These are phyloP conservation scores for Acrocyrtus sp. DNA, from an alignment of 2,888 invertebrate genomes.

Conservation along the genomic window DNA sequence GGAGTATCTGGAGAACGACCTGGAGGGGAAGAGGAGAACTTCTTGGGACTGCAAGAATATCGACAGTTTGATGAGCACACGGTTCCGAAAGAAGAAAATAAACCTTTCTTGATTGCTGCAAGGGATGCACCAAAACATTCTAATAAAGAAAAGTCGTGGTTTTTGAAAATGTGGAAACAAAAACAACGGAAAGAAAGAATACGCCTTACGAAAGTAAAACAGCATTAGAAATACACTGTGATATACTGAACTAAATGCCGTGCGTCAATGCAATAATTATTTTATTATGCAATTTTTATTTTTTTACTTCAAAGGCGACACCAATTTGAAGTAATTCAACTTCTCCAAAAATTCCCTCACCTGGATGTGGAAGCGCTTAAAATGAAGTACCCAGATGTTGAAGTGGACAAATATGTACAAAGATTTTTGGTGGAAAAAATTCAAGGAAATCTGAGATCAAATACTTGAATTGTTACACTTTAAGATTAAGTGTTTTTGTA, in stretches of 20 bases:
- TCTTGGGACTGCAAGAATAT: constrained; percentile 60
- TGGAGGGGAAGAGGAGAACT: constrained; percentile 68
- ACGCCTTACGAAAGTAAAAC: too few relatives aligned
- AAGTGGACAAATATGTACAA: constrained; percentile 75
- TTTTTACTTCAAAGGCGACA: constrained; percentile 66
- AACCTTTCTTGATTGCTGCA: constrained; percentile 47
- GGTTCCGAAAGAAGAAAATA: constrained; percentile 58
- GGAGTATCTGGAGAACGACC: constrained; percentile 86
- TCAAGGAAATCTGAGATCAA: constrained; percentile 27
- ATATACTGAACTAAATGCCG: not conserved
- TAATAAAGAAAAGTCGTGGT: constrained; percentile 51
- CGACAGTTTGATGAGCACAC: constrained; percentile 57
- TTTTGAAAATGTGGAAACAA: constrained; percentile 40
- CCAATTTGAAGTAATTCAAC: constrained; percentile 70
- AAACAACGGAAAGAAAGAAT: constrained; percentile 31
- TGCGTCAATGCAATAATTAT: not conserved
- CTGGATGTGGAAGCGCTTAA: constrained; percentile 77
- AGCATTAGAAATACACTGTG: too few relatives aligned
- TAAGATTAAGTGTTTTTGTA: too few relatives aligned
- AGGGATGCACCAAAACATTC: constrained; percentile 46
- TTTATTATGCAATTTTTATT: not conserved
- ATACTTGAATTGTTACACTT: not conserved
- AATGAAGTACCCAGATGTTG: constrained; percentile 79
- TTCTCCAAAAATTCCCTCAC: constrained; percentile 81
- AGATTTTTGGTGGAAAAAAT: constrained; percentile 10